Conservation (phyloP, 2,888 invertebrate species). For the Dasypolia templi region DNA sequence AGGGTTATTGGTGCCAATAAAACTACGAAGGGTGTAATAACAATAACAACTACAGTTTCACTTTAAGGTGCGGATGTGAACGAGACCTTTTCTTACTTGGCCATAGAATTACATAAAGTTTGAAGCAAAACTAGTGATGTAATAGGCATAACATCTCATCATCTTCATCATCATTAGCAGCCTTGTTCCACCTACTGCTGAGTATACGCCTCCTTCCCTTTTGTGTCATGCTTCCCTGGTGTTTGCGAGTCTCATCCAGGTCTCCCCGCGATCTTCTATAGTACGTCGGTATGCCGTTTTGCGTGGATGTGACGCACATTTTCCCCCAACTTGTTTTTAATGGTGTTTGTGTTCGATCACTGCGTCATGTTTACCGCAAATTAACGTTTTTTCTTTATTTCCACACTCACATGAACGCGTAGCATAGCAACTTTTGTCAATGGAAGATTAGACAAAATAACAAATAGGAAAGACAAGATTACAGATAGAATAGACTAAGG, state of each 20-base stretch:
- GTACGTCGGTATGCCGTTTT: too few species aligned
- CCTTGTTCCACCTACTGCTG: neutral
- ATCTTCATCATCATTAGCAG: neutral
- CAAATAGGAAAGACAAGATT: too few species aligned
- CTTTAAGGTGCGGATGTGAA: neutral
- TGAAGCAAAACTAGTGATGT: neutral
- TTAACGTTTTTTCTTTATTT: too few species aligned
- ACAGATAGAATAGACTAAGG: too few species aligned
- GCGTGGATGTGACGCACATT: too few species aligned
- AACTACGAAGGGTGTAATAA: slow-evolving; percentile 1
- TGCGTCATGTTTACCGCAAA: too few species aligned
- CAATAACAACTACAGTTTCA: slow-evolving; percentile 1
- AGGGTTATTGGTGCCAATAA: slow-evolving; percentile 11
- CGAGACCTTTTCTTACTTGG: neutral
- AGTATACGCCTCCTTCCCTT: neutral
- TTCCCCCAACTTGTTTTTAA: too few species aligned
- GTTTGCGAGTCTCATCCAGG: neutral
- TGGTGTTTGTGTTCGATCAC: too few species aligned
- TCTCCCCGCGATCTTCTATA: neutral
- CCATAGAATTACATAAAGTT: neutral
- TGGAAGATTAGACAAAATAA: too few species aligned
- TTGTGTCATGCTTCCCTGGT: neutral
- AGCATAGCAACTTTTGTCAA: too few species aligned
- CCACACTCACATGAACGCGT: too few species aligned
- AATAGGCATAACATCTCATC: neutral